Evolutionary conservation across 2,888 invertebrate genomes (phyloP).

Genomic region (Harpalus rubripes): DNA sequence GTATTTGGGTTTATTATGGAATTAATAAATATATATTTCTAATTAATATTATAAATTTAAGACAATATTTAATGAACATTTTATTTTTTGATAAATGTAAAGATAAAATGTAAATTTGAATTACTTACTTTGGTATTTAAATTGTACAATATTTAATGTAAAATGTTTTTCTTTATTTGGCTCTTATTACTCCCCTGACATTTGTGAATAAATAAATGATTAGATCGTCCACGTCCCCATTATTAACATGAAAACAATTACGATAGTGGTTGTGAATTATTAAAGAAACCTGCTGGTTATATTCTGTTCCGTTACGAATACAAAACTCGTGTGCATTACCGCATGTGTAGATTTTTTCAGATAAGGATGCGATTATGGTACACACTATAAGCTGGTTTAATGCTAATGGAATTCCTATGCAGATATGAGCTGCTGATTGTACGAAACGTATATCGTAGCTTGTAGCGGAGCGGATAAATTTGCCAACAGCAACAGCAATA

Average conservation of each 20-base stretch:
- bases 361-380: slow-evolving; percentile 4
- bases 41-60: too few species aligned
- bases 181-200: slow-evolving; percentile 15
- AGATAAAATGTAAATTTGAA: not conserved
- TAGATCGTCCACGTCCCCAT: not conserved
- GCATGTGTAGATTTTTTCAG: not conserved
- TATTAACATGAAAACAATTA: slow-evolving; percentile 32
- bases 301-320: slow-evolving; percentile 3
- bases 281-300: not conserved
- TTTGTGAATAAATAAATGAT: slow-evolving; percentile 14
- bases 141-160: not conserved
- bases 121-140: not conserved
- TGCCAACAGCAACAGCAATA: slow-evolving; percentile 7
- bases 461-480: not conserved
- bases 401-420: slow-evolving; percentile 58
- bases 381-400: not conserved
- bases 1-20: too few species aligned
- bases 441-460: not conserved
- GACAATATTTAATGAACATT: too few species aligned
- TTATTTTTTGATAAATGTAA: not conserved
- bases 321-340: slow-evolving; percentile 20
- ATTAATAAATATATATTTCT: too few species aligned
- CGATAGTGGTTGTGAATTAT: slow-evolving; percentile 20
- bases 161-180: not conserved
- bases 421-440: slow-evolving; percentile 40